Evolutionary conservation across 2,888 invertebrate genomes (phyloP), one percentile per base, ranked within the genome.

Genomic region (Fissipunctia ypsillon): DNA sequence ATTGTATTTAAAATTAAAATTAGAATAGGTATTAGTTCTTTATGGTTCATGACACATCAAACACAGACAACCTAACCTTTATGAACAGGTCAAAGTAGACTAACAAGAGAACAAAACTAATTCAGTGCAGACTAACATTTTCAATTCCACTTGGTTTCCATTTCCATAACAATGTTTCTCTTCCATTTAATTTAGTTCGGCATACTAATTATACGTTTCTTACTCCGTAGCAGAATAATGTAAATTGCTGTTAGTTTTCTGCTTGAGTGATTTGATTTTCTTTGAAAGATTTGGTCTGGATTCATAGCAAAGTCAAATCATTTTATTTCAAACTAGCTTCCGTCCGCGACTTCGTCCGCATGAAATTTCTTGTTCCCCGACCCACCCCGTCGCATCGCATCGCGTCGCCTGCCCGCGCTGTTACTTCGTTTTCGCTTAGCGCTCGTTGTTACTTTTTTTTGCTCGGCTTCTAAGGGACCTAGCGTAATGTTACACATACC

Each of bases 171-270:
- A 31, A 64, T 78, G 69, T 82, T 78, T 82, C 52, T 64, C 78
- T 78, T 82, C n/a, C 78, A 82, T 76, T 81, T 76, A 52, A 68
- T 78, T 78, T 76, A 67, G 60, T 67, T 57, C 31, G 19, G 68
- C 45, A 63, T 68, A 81, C 56, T 81, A 68, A 81, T 81, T 81
- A 81, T 61, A 67, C 43, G 25, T 56, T 56, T 50, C 68, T 63
- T 35, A 3, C 22, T 22, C 9, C 19, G 56, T 38, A 16, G 5
- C 43, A 43, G 59, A 61, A 25, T 50, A 28, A 60, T 56, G 41
- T 38, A 45, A 81, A 66, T 81, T 81, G 16, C 0, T 67, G 16
- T 68, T 76, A n/a, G 45, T 50, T 56, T 61, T 63, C 43, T 57
- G 43, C n/a, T 76, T 31, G 48, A 81, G 48, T 60, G 66, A 48